A percentile compares a stretch with the other conserved stretches of the same genome.
These are phyloP conservation scores for Cryptophagus acutangulus DNA, from an alignment of 2,888 invertebrate genomes.

Conservation along the genomic window DNA sequence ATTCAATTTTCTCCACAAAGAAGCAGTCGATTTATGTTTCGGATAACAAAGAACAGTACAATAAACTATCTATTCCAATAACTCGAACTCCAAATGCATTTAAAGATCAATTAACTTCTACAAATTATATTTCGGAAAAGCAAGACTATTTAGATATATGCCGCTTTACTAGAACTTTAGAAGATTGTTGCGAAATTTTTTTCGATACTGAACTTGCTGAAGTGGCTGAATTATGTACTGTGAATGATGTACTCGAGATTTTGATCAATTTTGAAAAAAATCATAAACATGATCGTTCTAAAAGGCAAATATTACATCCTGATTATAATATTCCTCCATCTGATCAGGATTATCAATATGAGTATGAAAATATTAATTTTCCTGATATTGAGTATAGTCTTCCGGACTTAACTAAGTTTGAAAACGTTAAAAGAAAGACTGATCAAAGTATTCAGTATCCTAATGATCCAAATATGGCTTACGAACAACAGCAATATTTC, in stretches of 20 bases:
- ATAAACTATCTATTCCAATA: not conserved
- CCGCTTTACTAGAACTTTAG: constrained; percentile 25
- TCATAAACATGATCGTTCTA: constrained; percentile 6
- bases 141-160: constrained; percentile 27
- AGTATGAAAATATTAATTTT: too few relatives aligned
- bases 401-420: too few relatives aligned
- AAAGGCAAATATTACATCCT: not conserved
- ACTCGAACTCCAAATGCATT: constrained; percentile 1
- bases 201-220: constrained; percentile 16
- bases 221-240: constrained; percentile 25
- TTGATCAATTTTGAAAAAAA: constrained; percentile 20
- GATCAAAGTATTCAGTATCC: too few relatives aligned
- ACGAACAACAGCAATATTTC: too few relatives aligned
- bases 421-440: too few relatives aligned
- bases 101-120: constrained; percentile 1
- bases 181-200: constrained; percentile 33
- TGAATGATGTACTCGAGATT: constrained; percentile 22
- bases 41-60: not conserved
- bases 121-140: constrained; percentile 4
- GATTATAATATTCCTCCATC: too few relatives aligned
- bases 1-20: too few relatives aligned
- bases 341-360: too few relatives aligned
- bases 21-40: not conserved
- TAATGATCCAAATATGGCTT: too few relatives aligned
- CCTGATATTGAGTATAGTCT: too few relatives aligned